Percentiles rank a stretch among this genome's conserved stretches.
These are phyloP conservation scores for Whitmania pigra DNA, from an alignment of 1,140 invertebrate species.

Conservation along the genomic window DNA sequence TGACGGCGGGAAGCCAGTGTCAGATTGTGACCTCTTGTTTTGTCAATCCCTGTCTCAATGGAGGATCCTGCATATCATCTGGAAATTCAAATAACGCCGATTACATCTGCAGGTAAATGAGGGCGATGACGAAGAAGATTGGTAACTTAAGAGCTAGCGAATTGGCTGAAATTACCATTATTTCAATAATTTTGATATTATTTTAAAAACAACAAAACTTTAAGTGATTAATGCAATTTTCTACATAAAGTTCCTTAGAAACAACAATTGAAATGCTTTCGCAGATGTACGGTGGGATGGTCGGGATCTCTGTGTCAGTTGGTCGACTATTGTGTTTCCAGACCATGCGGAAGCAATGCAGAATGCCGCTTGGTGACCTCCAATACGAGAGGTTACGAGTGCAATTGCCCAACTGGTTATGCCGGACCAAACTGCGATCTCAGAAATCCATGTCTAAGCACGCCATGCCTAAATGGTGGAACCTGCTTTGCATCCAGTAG, in stretches of 20 bases:
- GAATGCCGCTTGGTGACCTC: slow-evolving; percentile 34
- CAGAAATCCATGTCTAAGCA: slow-evolving; percentile 34
- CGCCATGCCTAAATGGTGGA: slow-evolving; percentile 21
- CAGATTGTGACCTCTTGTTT: slow-evolving; percentile 26
- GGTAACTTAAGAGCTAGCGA: too few relatives aligned
- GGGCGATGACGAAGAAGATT: neutral
- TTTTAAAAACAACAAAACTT: too few relatives aligned
- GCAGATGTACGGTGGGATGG: slow-evolving; percentile 22
- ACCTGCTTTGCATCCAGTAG: slow-evolving; percentile 12
- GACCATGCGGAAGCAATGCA: slow-evolving; percentile 25
- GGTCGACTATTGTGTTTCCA: slow-evolving; percentile 5
- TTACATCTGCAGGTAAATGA: slow-evolving; percentile 1
- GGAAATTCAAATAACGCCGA: slow-evolving; percentile 14
- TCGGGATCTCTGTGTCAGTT: slow-evolving; percentile 24
- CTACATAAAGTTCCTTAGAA: neutral
- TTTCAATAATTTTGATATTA: neutral
- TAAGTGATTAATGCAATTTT: slow-evolving; percentile 1
- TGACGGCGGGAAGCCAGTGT: slow-evolving; percentile 28
- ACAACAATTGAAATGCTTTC: too few relatives aligned
- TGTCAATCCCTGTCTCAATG: slow-evolving; percentile 28
- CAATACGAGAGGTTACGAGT: slow-evolving; percentile 38
- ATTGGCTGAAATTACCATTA: neutral
- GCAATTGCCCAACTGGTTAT: slow-evolving; percentile 66
- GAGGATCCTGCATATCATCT: slow-evolving; percentile 25
- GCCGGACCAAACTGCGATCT: slow-evolving; percentile 59